Evolutionary conservation across 2,113 vertebrate species (phyloP).

Genomic region (Natator depressus): DNA sequence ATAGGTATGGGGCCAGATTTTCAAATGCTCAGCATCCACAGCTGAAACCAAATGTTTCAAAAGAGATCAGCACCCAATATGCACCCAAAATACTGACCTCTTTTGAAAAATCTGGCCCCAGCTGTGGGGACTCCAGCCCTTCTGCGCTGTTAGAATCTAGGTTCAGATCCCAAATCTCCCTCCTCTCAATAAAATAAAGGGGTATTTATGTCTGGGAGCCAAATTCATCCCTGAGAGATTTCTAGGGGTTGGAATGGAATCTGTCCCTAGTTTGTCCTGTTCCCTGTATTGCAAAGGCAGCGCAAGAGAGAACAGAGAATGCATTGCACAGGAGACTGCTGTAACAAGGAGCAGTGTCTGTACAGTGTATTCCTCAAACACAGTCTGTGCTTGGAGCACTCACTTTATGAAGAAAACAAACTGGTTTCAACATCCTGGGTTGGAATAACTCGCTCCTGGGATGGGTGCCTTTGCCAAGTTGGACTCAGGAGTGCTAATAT

Average conservation of each 20-base stretch:
- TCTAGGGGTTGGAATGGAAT: not conserved
- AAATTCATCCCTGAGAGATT: not conserved
- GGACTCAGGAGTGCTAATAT: accelerated
- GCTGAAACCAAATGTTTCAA: not conserved
- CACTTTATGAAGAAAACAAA: not conserved
- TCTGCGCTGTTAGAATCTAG: not conserved
- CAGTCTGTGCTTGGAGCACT: not conserved
- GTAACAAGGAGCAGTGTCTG: not conserved
- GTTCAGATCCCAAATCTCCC: not conserved
- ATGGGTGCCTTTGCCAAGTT: not conserved
- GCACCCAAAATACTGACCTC: not conserved
- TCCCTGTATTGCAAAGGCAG: not conserved
- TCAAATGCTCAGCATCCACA: no score
- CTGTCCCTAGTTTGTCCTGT: not conserved
- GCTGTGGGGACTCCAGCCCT: not conserved
- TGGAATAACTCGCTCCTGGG: not conserved
- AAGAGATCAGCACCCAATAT: not conserved
- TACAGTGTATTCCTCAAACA: not conserved
- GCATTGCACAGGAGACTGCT: not conserved
- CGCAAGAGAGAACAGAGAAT: not conserved
- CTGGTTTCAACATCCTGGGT: not conserved
- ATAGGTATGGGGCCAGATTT: not conserved
- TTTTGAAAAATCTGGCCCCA: not conserved
- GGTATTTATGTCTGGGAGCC: not conserved
- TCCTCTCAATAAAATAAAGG: not conserved